Conservation (phyloP, 2,113 vertebrate species). For the Gallinago undulata region DNA sequence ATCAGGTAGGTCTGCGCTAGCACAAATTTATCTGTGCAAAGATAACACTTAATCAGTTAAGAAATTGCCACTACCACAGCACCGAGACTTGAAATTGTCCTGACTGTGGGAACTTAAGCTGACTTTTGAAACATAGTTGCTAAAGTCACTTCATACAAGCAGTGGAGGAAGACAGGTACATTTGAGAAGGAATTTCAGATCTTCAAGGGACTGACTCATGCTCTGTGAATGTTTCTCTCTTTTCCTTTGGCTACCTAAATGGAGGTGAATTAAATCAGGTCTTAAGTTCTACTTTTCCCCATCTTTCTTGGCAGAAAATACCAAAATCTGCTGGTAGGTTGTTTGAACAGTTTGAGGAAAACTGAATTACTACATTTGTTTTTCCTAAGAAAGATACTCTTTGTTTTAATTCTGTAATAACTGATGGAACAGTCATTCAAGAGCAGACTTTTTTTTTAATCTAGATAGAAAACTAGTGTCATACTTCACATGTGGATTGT, state of each 20-base stretch:
- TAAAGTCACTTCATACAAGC: neutral
- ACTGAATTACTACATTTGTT: neutral
- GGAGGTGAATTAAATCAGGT: neutral
- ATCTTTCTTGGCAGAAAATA: neutral
- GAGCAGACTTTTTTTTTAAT: neutral
- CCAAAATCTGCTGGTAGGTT: neutral
- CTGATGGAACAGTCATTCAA: neutral
- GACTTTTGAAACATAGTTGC: neutral
- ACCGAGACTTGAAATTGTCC: neutral
- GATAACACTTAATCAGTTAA: neutral
- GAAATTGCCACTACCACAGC: neutral
- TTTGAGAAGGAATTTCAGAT: neutral
- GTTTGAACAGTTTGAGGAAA: neutral
- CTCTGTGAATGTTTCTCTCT: neutral
- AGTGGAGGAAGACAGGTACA: neutral
- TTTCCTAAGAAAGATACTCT: neutral
- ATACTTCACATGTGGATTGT: neutral
- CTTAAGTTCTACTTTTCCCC: neutral
- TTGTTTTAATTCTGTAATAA: neutral
- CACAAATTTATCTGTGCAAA: neutral
- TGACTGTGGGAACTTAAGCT: neutral
- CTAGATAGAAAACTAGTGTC: neutral
- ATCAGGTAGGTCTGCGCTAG: neutral
- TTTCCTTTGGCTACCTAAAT: neutral
- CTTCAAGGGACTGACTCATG: neutral